Base-by-base conservation (phyloP, 2,113 vertebrate species). In the Passer montanus region DNA sequence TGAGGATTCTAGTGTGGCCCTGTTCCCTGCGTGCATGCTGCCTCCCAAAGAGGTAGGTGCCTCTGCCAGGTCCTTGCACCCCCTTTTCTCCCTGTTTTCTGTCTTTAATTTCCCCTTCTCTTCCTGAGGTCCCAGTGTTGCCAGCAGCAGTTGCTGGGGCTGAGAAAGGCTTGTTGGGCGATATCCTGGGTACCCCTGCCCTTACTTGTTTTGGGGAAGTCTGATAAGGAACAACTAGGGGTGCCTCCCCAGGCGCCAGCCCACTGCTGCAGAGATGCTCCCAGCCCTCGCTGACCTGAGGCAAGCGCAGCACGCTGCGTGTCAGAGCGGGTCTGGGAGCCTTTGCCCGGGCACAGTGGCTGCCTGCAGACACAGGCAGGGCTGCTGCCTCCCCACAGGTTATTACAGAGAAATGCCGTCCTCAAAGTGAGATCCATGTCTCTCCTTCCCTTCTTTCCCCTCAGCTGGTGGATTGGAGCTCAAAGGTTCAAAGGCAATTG, bases 201-300 rank as follows among this genome's bases (percentile, higher is more conserved):
- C 88, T 72, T 95, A 94, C 93, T 93, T 95, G 93, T 96, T 92
- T 60, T 66, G 60, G 80, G 44, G 69, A 90, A 88, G 69, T 64
- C 76, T 84, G 92, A 93, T 92, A 94, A 96, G 90, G 94, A 93
- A 78, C 47, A 58, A 39, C 83, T 74, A 2, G 73, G 16, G 83
- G 64, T 95, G 86, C 21, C 69, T 87, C 88, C 53, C 30, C 62
- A 66, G 95, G 94, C 13, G 0, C 69, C 92, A 68, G 74, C 68
- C 50, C 2, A 3, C 60, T 94, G 83, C 79, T 8, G 70, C 59
- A 43, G 92, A 69, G 52, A 33, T 90, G 85, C 79, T 96, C 75
- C 46, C 72, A 83, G 84, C 69, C 84, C 46, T 93, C 2, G 1
- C 59, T 3, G 7, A 77, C 67, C 63, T 0, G 9, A 19, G 88